phyloP scores from a whole-genome alignment of 2,888 invertebrate species.

The Sinohyriopsis cumingii region DNA sequence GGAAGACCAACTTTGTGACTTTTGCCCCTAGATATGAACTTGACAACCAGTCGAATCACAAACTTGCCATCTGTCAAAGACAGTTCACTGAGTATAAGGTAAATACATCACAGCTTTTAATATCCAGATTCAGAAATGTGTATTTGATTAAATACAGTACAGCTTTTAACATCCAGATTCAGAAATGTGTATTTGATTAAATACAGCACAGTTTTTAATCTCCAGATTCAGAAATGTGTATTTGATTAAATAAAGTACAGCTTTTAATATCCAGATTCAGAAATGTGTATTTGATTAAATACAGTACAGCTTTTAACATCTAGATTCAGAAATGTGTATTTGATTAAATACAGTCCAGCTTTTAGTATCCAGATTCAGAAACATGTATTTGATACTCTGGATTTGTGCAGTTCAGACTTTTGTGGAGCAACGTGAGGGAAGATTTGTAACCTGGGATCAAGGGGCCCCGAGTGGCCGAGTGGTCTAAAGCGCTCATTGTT shows the following conservation, averaged over 20 bases:
- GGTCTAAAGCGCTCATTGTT: too few species aligned
- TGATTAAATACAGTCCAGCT: conserved; percentile 19
- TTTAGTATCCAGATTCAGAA: not conserved
- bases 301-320: not conserved
- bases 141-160: conserved; percentile 20
- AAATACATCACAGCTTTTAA: conserved; percentile 7
- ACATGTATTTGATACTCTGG: too few species aligned
- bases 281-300: conserved; percentile 20
- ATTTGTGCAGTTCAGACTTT: too few species aligned
- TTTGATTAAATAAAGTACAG: conserved; percentile 19
- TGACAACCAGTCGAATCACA: conserved; percentile 86
- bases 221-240: not conserved
- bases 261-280: not conserved
- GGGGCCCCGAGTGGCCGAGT: too few species aligned
- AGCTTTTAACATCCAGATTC: not conserved
- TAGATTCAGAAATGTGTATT: not conserved
- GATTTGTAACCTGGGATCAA: too few species aligned
- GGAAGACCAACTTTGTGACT: conserved; percentile 92
- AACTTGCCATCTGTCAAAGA: conserved; percentile 90
- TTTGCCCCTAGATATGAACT: conserved; percentile 94
- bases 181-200: conserved; percentile 16
- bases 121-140: not conserved
- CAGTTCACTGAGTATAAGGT: conserved; percentile 76
- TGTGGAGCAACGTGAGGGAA: too few species aligned
- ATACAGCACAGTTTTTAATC: not conserved